Conservation (phyloP, 2,888 invertebrate genomes). For the Meteorus colon region DNA sequence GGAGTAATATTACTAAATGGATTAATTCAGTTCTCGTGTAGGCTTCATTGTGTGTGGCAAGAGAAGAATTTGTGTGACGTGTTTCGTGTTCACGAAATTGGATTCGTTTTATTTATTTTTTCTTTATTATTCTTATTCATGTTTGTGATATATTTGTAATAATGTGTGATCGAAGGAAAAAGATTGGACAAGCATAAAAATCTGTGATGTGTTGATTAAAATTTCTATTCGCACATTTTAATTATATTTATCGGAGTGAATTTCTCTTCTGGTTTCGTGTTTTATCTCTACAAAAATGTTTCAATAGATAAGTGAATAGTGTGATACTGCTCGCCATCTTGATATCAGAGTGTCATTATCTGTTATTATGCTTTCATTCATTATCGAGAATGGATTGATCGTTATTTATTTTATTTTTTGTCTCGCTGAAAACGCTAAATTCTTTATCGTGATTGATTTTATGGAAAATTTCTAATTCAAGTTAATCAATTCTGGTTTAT, state of each 20-base stretch:
- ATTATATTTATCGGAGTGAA: background rate
- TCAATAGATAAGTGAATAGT: conserved; percentile 6
- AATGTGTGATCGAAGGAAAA: background rate
- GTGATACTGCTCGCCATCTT: background rate
- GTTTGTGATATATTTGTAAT: background rate
- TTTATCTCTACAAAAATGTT: background rate
- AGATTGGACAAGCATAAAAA: background rate
- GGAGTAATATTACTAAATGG: conserved; percentile 4
- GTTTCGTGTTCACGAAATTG: conserved; percentile 2
- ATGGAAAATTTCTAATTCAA: conserved; percentile 1
- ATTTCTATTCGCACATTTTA: conserved; percentile 1
- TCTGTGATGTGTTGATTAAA: background rate
- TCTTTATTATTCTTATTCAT: background rate
- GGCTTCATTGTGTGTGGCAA: conserved; percentile 32
- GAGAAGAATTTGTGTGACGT: conserved; percentile 31
- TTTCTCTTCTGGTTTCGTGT: background rate
- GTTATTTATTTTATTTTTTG: background rate
- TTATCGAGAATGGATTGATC: background rate
- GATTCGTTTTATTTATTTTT: background rate
- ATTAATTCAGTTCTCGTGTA: conserved; percentile 30
- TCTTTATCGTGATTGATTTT: conserved; percentile 1
- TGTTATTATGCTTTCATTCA: background rate
- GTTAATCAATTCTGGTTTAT: background rate
- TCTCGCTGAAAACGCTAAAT: background rate
- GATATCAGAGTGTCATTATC: background rate